phyloP scores from a whole-genome alignment of 2,888 invertebrate species.

The Helobdella robusta region DNA sequence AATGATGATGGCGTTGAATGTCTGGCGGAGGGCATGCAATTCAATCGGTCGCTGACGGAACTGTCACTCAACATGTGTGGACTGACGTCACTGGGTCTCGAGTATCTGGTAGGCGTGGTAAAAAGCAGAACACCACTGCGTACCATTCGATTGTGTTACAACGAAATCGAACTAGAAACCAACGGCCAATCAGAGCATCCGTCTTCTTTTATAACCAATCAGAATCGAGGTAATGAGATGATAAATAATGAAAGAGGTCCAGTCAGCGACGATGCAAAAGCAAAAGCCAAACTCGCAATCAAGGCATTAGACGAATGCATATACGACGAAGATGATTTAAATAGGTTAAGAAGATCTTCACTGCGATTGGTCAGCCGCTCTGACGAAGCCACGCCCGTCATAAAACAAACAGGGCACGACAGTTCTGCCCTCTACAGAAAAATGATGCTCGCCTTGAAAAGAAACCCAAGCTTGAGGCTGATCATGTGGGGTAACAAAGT shows the following conservation, averaged over 20 bases:
- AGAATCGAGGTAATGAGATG: background rate
- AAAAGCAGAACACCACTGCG: slow-evolving; percentile 1
- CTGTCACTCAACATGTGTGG: slow-evolving; percentile 20
- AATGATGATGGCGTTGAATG: background rate
- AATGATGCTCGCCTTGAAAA: slow-evolving; percentile 19
- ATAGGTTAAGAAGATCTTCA: no score
- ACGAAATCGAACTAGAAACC: slow-evolving; percentile 3
- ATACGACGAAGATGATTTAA: background rate
- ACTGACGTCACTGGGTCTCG: slow-evolving; percentile 7
- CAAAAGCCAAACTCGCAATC: slow-evolving; percentile 4
- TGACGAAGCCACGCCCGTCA: background rate
- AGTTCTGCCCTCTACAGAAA: slow-evolving; percentile 14
- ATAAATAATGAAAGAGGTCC: background rate
- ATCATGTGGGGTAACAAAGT: slow-evolving; percentile 21
- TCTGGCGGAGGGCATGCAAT: slow-evolving; percentile 7
- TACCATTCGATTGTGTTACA: slow-evolving; percentile 12
- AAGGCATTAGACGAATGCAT: slow-evolving; percentile 16
- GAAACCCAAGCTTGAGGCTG: slow-evolving; percentile 22
- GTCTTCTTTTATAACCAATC: background rate
- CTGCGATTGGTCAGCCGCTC: background rate
- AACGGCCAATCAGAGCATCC: background rate
- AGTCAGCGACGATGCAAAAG: background rate
- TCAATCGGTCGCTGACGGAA: slow-evolving; percentile 19
- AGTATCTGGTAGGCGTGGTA: slow-evolving; percentile 8
- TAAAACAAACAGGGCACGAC: background rate